Conservation (phyloP, 2,888 invertebrate genomes). For the Clunio marinus region DNA sequence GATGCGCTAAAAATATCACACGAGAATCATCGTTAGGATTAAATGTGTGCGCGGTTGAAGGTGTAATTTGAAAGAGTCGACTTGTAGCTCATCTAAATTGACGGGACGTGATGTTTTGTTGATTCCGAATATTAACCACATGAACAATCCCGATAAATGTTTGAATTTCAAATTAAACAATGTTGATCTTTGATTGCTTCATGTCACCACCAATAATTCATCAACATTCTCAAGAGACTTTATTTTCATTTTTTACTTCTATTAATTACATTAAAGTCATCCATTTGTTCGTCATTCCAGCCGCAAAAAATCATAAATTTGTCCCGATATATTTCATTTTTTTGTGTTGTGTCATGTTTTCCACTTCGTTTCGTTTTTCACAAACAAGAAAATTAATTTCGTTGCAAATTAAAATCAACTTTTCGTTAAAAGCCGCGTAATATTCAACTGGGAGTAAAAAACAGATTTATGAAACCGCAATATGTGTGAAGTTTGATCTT, state of each 20-base stretch:
- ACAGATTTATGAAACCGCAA: conserved; percentile 18
- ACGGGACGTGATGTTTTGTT: conserved; percentile 30
- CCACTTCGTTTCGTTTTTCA: conserved; percentile 3
- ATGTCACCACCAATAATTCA: neutral
- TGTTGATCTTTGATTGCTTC: conserved; percentile 7
- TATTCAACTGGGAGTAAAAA: neutral
- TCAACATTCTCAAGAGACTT: conserved; percentile 2
- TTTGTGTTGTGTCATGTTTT: conserved; percentile 1
- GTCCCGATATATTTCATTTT: neutral
- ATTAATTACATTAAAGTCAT: neutral
- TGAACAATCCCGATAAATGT: neutral
- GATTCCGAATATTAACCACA: conserved; percentile 29
- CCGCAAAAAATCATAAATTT: neutral
- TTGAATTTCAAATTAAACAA: neutral
- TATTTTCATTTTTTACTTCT: neutral
- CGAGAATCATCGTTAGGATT: neutral
- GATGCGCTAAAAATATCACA: conserved; percentile 6
- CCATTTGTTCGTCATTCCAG: neutral
- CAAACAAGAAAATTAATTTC: conserved; percentile 16
- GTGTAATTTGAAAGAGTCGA: neutral
- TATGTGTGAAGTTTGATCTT: neutral
- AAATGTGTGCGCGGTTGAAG: neutral
- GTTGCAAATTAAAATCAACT: conserved; percentile 28
- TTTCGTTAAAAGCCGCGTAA: neutral
- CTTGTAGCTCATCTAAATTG: conserved; percentile 9